Evolutionary conservation across 2,888 invertebrate species (phyloP).

Genomic region (Gymnocheta viridis): DNA sequence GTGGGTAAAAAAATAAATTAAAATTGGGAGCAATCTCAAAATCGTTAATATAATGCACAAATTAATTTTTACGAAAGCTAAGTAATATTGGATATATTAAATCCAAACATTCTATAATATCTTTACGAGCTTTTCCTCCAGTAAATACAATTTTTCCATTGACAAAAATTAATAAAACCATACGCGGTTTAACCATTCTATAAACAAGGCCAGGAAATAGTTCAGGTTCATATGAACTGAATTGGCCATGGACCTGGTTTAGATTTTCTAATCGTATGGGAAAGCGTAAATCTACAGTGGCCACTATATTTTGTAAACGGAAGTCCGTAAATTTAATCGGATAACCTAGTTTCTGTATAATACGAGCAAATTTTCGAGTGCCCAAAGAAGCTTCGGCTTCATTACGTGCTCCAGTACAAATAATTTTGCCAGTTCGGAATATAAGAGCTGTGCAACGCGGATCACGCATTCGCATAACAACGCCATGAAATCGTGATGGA

Average conservation of each 20-base stretch:
- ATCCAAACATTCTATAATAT: conserved; percentile 95
- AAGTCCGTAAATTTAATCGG: conserved; percentile 89
- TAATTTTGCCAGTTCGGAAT: conserved; percentile 90
- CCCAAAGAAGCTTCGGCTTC: conserved; percentile 90
- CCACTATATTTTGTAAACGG: conserved; percentile 90
- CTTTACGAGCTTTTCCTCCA: conserved; percentile 93
- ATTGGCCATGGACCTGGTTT: conserved; percentile 89
- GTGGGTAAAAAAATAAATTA: no score
- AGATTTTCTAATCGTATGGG: conserved; percentile 89
- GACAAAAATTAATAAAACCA: conserved; percentile 98
- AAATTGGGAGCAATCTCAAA: no score
- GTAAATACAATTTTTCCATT: conserved; percentile 99
- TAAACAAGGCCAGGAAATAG: conserved; percentile 99
- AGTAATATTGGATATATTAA: conserved; percentile 97
- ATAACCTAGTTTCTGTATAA: conserved; percentile 91
- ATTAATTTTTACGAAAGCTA: conserved; percentile 92
- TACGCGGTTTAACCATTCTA: conserved; percentile 97
- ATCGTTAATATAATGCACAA: no score
- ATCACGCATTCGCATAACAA: conserved; percentile 91
- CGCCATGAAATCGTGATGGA: conserved; percentile 90
- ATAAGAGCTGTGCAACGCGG: conserved; percentile 89
- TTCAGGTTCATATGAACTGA: conserved; percentile 97
- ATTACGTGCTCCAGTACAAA: conserved; percentile 90
- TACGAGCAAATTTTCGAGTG: conserved; percentile 90
- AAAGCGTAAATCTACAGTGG: conserved; percentile 89